Base-by-base conservation (phyloP, 2,113 vertebrate species). In the Eonycteris spelaea region DNA sequence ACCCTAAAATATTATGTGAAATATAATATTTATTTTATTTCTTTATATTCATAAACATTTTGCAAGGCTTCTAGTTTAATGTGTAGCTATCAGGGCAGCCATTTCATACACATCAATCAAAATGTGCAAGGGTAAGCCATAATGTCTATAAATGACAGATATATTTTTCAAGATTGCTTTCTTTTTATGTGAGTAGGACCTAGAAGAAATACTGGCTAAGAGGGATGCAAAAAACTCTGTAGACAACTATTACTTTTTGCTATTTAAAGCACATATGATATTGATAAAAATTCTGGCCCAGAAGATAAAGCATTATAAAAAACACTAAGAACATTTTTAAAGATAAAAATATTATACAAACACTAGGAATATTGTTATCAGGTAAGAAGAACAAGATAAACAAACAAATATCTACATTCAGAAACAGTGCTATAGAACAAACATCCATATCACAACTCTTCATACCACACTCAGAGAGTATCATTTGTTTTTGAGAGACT, bases 231-330 rank as follows among this genome's bases (percentile, higher is more conserved):
- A 93, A 30, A 35, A 67, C 3, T 35, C 5, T 35, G 55, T 63
- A 79, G 43, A 75, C 11, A 77, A 38, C 8, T 9, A 14, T 22
- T 10, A 33, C 5, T 68, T 63, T 63, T 91, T 82, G 15, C 45
- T 74, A 74, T 43, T 11, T 73, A 71, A 90, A 77, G 7, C 13
- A 35, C 35, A 79, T 4, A n/a, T 45, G 68, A 74, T 55, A 22
- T 28, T 84, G 75, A 67, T 94, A 71, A 96, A 78, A 80, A 67
- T 71, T 43, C 21, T 92, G 7, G 1, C 6, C 15, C 65, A 77
- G 63, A 86, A 84, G 22, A 87, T 61, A 92, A n/a, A 87, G 43
- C n/a, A 79, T 89, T 94, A 70, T 48, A n/a, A 90, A 80, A 80
- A 95, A 45, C 18, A 63, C 55, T 74, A 45, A 7, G 3, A 77